Evolutionary conservation across 1,140 invertebrate species (phyloP).

Genomic region (Teleogryllus occipitalis): DNA sequence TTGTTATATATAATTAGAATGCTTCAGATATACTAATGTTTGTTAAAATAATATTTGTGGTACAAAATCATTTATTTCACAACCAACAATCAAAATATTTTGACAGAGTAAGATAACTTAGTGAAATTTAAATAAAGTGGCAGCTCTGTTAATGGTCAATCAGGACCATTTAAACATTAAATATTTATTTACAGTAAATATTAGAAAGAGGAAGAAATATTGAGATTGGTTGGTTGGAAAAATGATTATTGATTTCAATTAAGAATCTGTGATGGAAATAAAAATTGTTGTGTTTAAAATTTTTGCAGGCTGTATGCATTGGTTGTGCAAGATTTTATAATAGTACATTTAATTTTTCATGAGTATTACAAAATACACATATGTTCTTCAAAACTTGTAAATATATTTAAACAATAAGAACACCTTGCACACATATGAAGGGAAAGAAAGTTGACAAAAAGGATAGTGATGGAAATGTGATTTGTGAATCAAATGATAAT

Average conservation of each 20-base stretch:
- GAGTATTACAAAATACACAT: neutral
- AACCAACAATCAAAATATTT: neutral
- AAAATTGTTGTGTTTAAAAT: neutral
- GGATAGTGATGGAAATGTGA: too few species aligned
- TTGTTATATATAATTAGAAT: too few species aligned
- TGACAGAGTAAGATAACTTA: neutral
- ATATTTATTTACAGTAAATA: neutral
- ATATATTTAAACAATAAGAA: neutral
- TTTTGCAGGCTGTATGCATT: neutral
- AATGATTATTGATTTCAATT: neutral
- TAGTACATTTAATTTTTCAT: neutral
- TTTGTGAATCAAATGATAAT: too few species aligned
- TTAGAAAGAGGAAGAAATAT: neutral
- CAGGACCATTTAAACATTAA: neutral
- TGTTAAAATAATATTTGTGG: neutral
- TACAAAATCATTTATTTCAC: neutral
- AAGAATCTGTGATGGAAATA: neutral
- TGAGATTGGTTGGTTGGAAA: neutral
- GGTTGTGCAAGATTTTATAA: neutral
- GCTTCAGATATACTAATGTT: neutral
- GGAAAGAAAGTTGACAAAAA: too few species aligned
- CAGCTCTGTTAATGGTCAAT: neutral
- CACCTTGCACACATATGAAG: too few species aligned
- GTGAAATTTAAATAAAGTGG: neutral
- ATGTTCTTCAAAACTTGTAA: neutral